A percentile compares a stretch with the other conserved stretches of the same genome.
Conservation (phyloP, 2,888 invertebrate genomes). For the Aphidius colemani region DNA sequence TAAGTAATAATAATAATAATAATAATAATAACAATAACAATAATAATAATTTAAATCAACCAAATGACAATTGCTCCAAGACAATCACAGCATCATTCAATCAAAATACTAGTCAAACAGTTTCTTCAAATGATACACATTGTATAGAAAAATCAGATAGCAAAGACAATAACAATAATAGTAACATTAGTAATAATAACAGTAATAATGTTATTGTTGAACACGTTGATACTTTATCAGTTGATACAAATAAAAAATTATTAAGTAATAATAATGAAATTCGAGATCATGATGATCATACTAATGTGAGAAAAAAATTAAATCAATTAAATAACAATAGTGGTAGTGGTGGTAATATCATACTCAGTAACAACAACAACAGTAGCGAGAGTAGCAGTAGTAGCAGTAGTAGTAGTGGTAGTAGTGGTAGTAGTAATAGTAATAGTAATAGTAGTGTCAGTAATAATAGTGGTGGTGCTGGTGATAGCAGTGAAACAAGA, state of each 20-base stretch:
- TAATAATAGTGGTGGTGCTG: neutral
- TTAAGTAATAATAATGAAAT: too few relatives aligned
- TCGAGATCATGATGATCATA: too few relatives aligned
- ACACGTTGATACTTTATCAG: too few relatives aligned
- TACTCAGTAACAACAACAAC: too few relatives aligned
- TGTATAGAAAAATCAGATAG: slow-evolving; percentile 15
- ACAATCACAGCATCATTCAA: slow-evolving; percentile 33
- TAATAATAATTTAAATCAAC: neutral
- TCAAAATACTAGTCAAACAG: slow-evolving; percentile 19
- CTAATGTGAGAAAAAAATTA: too few relatives aligned
- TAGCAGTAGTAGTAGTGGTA: slow-evolving; percentile 13
- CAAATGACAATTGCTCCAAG: neutral
- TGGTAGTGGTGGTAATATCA: too few relatives aligned
- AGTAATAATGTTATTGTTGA: too few relatives aligned
- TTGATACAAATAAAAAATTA: too few relatives aligned
- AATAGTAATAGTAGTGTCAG: neutral
- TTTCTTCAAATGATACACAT: slow-evolving; percentile 27
- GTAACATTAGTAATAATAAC: too few relatives aligned
- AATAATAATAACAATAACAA: slow-evolving; percentile 20
- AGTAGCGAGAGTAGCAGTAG: neutral
- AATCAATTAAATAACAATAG: too few relatives aligned
- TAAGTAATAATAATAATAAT: slow-evolving; percentile 16
- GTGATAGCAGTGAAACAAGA: neutral
- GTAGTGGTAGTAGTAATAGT: slow-evolving; percentile 6
- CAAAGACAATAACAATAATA: too few relatives aligned